Conservation (phyloP, 2,113 vertebrate genomes). For the Garra rufa region DNA sequence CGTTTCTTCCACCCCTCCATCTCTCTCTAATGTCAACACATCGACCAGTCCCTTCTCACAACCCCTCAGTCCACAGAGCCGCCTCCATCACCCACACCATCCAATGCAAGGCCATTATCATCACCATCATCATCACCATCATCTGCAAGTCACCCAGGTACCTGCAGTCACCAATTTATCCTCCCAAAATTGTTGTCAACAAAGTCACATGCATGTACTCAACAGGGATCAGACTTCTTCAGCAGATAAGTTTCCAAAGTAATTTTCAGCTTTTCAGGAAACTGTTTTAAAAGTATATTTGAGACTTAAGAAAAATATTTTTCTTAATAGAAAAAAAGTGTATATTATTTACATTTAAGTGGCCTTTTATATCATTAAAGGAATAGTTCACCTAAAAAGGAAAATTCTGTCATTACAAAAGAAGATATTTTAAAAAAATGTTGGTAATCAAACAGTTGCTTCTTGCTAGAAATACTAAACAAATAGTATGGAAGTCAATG, state of each 20-base stretch:
- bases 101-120: constrained; percentile 74
- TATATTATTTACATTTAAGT: too few relatives aligned
- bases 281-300: background rate
- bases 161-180: background rate
- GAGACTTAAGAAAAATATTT: too few relatives aligned
- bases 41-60: constrained; percentile 81
- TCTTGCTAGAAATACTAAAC: too few relatives aligned
- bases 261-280: background rate
- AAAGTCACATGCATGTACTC: background rate
- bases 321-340: too few relatives aligned
- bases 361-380: too few relatives aligned
- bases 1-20: constrained; percentile 72
- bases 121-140: constrained; percentile 73
- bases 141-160: constrained; percentile 75
- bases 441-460: too few relatives aligned
- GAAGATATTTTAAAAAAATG: too few relatives aligned
- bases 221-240: background rate
- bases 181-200: background rate
- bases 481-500: too few relatives aligned
- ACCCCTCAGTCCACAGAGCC: constrained; percentile 83
- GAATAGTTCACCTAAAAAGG: too few relatives aligned
- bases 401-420: too few relatives aligned
- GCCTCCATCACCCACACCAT: constrained; percentile 85
- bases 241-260: background rate
- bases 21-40: constrained; percentile 76